Conservation (phyloP, 2,113 vertebrate genomes). For the Probosciger aterrimus region DNA sequence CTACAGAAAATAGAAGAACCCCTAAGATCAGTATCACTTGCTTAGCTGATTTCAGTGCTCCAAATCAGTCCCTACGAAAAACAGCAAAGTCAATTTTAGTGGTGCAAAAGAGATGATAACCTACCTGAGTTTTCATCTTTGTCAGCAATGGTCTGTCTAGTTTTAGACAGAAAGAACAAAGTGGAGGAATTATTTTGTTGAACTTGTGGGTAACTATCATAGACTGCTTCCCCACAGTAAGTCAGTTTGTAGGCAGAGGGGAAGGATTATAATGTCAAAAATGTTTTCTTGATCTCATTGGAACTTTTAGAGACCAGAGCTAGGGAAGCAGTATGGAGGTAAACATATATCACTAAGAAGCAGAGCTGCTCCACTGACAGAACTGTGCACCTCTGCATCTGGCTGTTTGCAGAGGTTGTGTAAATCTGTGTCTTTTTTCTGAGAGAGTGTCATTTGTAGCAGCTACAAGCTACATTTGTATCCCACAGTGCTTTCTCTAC, state of each 20-base stretch:
- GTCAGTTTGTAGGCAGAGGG: neutral
- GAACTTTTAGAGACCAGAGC: neutral
- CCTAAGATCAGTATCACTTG: neutral
- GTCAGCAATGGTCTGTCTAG: fast-evolving
- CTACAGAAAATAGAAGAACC: neutral
- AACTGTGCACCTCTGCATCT: neutral
- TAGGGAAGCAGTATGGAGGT: neutral
- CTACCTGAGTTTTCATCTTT: neutral
- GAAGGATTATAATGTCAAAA: neutral
- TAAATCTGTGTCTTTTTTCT: neutral
- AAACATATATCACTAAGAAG: fast-evolving
- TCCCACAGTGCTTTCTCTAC: neutral
- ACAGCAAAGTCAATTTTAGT: neutral
- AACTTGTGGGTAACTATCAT: neutral
- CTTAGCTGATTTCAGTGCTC: neutral
- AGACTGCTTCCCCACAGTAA: neutral
- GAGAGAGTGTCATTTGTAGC: neutral
- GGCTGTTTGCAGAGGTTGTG: neutral
- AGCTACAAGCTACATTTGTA: neutral
- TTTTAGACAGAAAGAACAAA: neutral
- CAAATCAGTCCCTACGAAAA: neutral
- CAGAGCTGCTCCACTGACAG: neutral
- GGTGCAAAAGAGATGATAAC: neutral
- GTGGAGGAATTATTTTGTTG: neutral
- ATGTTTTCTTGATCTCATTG: neutral